A percentile compares a stretch with the other conserved stretches of the same genome.
Conservation (phyloP, 1,140 invertebrate species). For the Hermatobates lingyangjiaoensis region DNA sequence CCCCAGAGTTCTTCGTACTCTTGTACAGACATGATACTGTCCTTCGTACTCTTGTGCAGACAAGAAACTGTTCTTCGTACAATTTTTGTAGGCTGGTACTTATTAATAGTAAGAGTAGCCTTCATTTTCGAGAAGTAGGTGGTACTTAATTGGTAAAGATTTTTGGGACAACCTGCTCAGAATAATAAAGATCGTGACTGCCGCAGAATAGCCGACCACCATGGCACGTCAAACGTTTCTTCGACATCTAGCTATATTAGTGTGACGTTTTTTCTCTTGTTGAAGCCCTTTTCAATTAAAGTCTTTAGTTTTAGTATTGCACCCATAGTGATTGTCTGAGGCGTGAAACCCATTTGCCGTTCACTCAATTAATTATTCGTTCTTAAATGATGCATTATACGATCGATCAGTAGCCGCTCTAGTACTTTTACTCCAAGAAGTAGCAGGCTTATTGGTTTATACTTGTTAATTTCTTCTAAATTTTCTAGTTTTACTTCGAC, state of each 20-base stretch:
- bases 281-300: not conserved
- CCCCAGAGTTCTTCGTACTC: too few species aligned
- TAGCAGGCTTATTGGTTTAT: conserved; percentile 2
- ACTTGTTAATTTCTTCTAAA: not conserved
- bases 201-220: too few species aligned
- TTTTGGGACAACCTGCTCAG: too few species aligned
- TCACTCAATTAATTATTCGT: not conserved
- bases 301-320: not conserved
- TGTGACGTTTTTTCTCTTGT: too few species aligned
- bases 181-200: too few species aligned
- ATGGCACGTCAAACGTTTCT: not conserved
- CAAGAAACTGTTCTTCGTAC: too few species aligned
- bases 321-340: not conserved
- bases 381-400: not conserved
- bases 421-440: not conserved
- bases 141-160: too few species aligned
- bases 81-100: too few species aligned
- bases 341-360: not conserved
- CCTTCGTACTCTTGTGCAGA: too few species aligned
- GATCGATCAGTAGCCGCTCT: conserved; percentile 1
- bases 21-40: too few species aligned
- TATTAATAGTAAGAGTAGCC: too few species aligned
- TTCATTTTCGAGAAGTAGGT: too few species aligned
- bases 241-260: not conserved
- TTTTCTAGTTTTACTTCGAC: not conserved